phyloP scores from a whole-genome alignment of 2,797 vertebrate species.

The Nannoperca obscura region DNA sequence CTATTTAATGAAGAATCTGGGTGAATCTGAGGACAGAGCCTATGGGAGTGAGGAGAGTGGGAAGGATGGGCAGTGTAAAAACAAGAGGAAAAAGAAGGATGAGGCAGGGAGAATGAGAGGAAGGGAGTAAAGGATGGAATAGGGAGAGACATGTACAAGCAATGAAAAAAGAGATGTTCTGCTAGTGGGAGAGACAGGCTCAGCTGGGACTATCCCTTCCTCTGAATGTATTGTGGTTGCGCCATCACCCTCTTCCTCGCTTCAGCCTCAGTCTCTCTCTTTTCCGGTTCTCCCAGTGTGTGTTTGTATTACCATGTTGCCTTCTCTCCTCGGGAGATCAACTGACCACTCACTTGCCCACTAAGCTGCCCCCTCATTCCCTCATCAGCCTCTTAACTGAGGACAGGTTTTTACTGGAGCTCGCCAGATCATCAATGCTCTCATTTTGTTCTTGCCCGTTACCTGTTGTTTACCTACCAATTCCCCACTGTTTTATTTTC shows the following conservation, averaged over 20 bases:
- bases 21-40: constrained; percentile 77
- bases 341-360: constrained; percentile 46
- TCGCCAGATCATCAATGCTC: constrained; percentile 36
- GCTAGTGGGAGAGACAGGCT: constrained; percentile 31
- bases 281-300: neutral
- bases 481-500: constrained; percentile 43
- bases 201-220: constrained; percentile 33
- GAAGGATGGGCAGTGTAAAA: constrained; percentile 44
- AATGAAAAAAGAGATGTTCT: constrained; percentile 41
- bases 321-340: constrained; percentile 43
- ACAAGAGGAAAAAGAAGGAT: constrained; percentile 35
- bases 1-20: constrained; percentile 79
- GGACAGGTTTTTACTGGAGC: constrained; percentile 57
- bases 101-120: constrained; percentile 42
- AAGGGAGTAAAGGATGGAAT: constrained; percentile 47
- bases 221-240: constrained; percentile 3
- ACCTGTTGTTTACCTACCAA: constrained; percentile 64
- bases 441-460: constrained; percentile 44
- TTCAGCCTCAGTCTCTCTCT: constrained; percentile 11
- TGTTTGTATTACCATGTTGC: constrained; percentile 12
- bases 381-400: constrained; percentile 64
- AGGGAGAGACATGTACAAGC: constrained; percentile 37
- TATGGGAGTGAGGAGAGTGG: constrained; percentile 53
- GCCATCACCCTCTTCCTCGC: constrained; percentile 5
- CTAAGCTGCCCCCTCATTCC: constrained; percentile 53